Conservation (phyloP, 1,140 invertebrate species). For the Melitaea cinxia region DNA sequence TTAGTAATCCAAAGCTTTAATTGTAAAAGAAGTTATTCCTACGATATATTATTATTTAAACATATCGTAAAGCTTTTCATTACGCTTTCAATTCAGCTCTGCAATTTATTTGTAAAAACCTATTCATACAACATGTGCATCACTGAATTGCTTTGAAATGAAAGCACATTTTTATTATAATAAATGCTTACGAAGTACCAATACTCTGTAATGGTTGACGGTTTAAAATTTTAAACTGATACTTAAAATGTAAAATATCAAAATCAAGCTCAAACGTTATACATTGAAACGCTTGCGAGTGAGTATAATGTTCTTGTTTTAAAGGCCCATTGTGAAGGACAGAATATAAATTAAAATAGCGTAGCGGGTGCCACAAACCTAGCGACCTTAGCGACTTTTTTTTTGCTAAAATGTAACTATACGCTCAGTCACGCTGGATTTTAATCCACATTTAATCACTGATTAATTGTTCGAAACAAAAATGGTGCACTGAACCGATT, state of each 20-base stretch:
- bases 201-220: background rate
- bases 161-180: background rate
- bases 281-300: background rate
- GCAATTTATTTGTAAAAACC: background rate
- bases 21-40: background rate
- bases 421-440: no score
- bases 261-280: background rate
- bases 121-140: background rate
- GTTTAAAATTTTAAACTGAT: background rate
- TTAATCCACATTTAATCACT: no score
- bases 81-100: background rate
- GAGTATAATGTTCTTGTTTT: conserved; percentile 1
- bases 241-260: background rate
- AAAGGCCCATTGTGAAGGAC: background rate
- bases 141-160: background rate
- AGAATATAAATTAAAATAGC: conserved; percentile 4
- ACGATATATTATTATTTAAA: background rate
- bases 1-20: background rate
- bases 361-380: no score
- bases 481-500: no score
- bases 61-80: background rate
- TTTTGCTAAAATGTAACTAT: no score
- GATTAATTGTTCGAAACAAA: no score
- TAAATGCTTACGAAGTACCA: conserved; percentile 6
- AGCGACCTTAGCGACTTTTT: no score